Evolutionary conservation across 2,888 invertebrate species (phyloP).

Genomic region (Steinernema scapterisci): DNA sequence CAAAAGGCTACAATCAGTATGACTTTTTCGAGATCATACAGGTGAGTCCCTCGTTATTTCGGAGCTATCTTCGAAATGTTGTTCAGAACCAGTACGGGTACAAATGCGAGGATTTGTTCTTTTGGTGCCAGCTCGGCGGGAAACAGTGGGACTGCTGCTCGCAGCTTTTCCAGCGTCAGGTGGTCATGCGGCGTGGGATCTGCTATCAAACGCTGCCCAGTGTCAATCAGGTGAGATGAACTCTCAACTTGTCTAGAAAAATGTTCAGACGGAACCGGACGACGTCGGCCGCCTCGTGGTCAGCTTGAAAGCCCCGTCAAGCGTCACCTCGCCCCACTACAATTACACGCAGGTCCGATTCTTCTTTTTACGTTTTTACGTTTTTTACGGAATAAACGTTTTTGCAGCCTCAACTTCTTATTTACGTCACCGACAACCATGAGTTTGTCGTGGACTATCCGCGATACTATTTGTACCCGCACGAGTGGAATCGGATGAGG

Average conservation of each 20-base stretch:
- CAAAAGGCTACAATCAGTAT: constrained; percentile 50
- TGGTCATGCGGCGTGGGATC: constrained; percentile 61
- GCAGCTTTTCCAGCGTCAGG: constrained; percentile 49
- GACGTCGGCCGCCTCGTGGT: constrained; percentile 62
- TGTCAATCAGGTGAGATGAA: constrained; percentile 52
- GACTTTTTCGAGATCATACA: constrained; percentile 58
- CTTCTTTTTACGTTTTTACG: background rate
- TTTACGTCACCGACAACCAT: constrained; percentile 64
- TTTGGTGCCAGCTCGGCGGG: constrained; percentile 58
- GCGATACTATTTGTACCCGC: constrained; percentile 60
- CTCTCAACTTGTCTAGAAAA: background rate
- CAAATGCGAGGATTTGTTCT: constrained; percentile 60
- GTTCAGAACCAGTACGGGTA: constrained; percentile 62
- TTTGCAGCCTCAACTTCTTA: constrained; percentile 55
- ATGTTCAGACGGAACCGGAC: constrained; percentile 61
- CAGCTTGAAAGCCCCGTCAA: constrained; percentile 54
- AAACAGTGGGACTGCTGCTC: constrained; percentile 55
- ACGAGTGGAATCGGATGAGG: constrained; percentile 62
- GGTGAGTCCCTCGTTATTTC: constrained; percentile 36
- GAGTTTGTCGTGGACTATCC: constrained; percentile 63
- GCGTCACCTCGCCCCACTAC: constrained; percentile 51
- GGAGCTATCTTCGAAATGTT: background rate
- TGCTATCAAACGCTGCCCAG: constrained; percentile 57
- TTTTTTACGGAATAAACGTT: constrained; percentile 31
- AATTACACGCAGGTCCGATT: constrained; percentile 54